Conservation (phyloP, 2,797 vertebrate species). For the Sebastes vulpes region DNA sequence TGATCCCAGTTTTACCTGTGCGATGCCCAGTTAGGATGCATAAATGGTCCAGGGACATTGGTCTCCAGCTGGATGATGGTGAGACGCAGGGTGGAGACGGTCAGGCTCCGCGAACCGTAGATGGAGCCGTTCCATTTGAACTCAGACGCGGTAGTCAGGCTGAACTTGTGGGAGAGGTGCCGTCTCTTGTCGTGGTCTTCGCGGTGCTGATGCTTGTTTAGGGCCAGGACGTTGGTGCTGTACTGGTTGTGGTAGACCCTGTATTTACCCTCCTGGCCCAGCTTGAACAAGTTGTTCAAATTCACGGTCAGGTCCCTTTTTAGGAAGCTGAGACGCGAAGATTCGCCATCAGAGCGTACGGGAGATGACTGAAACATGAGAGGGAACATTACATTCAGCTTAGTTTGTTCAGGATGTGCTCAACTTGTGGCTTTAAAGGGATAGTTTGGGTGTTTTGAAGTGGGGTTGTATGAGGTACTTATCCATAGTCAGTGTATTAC, state of each 20-base stretch:
- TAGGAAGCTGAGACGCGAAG: conserved; percentile 83
- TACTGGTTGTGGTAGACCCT: conserved; percentile 98
- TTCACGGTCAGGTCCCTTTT: conserved; percentile 90
- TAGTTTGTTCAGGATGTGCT: neutral
- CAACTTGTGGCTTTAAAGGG: neutral
- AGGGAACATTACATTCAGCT: neutral
- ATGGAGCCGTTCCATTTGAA: conserved; percentile 99
- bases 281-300: conserved; percentile 92
- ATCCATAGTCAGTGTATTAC: no score
- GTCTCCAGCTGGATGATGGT: conserved; percentile 97
- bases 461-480: no score
- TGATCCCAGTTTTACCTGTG: conserved; percentile 89
- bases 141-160: conserved; percentile 93
- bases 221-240: conserved; percentile 94
- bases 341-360: conserved; percentile 85
- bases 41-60: conserved; percentile 94
- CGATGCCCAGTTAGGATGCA: conserved; percentile 98
- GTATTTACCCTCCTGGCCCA: conserved; percentile 97
- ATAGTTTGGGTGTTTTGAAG: no score
- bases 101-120: conserved; percentile 94
- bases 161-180: conserved; percentile 99
- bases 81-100: conserved; percentile 94
- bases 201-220: conserved; percentile 98
- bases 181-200: conserved; percentile 98
- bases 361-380: conserved; percentile 86